Evolutionary conservation across 1,140 invertebrate species (phyloP), one percentile per base, ranked within the genome.

Genomic region (Hyles euphorbiae): DNA sequence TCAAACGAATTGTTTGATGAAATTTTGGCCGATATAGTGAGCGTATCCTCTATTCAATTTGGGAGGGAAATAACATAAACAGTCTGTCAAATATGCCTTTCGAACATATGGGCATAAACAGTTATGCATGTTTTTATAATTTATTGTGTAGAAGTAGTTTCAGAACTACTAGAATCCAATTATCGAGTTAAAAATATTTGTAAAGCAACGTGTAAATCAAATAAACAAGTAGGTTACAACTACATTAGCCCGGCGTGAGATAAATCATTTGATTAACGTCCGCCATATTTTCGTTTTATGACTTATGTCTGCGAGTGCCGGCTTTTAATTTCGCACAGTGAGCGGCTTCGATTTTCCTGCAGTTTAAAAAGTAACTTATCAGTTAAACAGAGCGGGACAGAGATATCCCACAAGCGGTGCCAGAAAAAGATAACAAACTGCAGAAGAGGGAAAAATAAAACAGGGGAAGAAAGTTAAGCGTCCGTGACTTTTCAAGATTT

Each of bases 401-500:
- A 63, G 58, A 49, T 60, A 71, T 69, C 65, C 59, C 58, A 60
- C 65, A 66, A 59, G 49, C 49, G 32, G 40, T 60, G 65, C 51
- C 53, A 58, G 67, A 80, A 67, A 67, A 76, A 71, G 71, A 73
- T 61, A 69, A 60, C 58, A 56, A 60, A 76, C 65, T 72, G 74
- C 66, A 68, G 64, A 76, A 78, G 72, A 87, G 83, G 83, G 83
- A 78, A 77, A 84, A 88, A 87, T 87, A 87, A 88, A 87, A 86
- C 81, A 79, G 84, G 86, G 86, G 84, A 87, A 81, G 78, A 86
- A 88, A 88, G 86, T 88, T 88, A 88, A 88, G 83, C 86, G 83
- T 85, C 86, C 86, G 84, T 88, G 86, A 88, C 86, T 88, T 88
- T 86, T 84, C 80, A 85, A 87, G 83, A 82, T 83, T 88, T 88